phyloP scores from a whole-genome alignment of 2,888 invertebrate genomes.

The Volucella inanis region DNA sequence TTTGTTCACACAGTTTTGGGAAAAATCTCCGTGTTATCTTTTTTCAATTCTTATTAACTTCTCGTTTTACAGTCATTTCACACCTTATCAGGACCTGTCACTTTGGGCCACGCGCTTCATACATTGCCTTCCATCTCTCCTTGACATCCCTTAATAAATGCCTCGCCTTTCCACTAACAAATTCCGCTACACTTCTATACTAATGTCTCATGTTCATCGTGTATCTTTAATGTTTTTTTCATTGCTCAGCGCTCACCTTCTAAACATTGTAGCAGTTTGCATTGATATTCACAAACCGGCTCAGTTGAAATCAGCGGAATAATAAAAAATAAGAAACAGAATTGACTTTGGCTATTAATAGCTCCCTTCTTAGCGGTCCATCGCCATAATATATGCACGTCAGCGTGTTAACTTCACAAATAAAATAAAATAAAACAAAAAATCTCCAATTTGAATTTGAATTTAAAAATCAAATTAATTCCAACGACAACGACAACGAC shows the following conservation, averaged over 20 bases:
- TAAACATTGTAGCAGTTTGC: constrained; percentile 39
- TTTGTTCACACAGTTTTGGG: too few species aligned
- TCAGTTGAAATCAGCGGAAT: neutral
- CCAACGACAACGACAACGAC: neutral
- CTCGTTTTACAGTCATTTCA: too few species aligned
- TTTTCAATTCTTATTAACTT: too few species aligned
- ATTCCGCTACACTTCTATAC: neutral
- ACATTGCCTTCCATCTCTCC: neutral
- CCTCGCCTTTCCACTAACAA: neutral
- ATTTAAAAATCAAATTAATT: constrained; percentile 28
- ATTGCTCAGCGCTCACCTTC: constrained; percentile 38
- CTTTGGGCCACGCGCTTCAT: too few species aligned
- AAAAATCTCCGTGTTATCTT: too few species aligned
- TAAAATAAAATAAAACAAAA: constrained; percentile 18
- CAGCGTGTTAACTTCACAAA: constrained; percentile 38
- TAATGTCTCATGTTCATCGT: neutral
- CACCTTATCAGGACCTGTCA: too few species aligned
- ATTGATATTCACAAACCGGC: constrained; percentile 55
- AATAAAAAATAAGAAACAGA: constrained; percentile 10
- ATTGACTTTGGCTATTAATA: constrained; percentile 29
- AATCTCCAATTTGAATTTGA: constrained; percentile 5
- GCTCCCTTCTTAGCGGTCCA: constrained; percentile 1
- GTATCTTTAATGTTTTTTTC: constrained; percentile 1
- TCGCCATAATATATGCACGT: constrained; percentile 1
- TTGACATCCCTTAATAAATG: constrained; percentile 9